Conservation (phyloP, 2,113 vertebrate genomes). For the Oncorhynchus masou region DNA sequence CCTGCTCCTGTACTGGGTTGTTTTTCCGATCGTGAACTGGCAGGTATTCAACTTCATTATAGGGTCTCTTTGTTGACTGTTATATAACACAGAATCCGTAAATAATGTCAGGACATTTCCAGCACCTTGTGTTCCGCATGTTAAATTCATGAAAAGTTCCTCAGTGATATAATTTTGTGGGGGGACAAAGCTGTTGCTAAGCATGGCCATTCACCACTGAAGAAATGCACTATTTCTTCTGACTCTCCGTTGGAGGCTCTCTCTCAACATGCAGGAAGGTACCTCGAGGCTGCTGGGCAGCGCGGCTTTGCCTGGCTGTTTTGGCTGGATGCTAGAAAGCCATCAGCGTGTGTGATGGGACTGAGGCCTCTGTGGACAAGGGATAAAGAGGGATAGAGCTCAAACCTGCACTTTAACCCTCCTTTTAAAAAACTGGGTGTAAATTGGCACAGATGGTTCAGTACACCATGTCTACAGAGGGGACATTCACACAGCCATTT, state of each 20-base stretch:
- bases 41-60: conserved; percentile 50
- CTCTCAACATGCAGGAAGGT: conserved; percentile 69
- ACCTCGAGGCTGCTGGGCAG: conserved; percentile 49
- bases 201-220: conserved; percentile 72
- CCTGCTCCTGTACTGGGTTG: background rate
- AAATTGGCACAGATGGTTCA: conserved; percentile 58
- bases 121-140: conserved; percentile 69
- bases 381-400: conserved; percentile 30
- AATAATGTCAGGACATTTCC: conserved; percentile 72
- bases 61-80: conserved; percentile 46
- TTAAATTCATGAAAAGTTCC: conserved; percentile 80
- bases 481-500: conserved; percentile 6
- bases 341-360: conserved; percentile 47
- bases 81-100: conserved; percentile 76
- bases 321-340: conserved; percentile 69
- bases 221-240: conserved; percentile 75
- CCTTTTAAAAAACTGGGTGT: conserved; percentile 20
- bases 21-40: conserved; percentile 36
- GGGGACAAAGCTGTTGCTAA: conserved; percentile 96
- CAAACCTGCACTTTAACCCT: conserved; percentile 26
- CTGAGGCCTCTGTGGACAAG: conserved; percentile 32
- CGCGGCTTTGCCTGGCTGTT: conserved; percentile 28
- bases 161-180: conserved; percentile 55
- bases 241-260: background rate
- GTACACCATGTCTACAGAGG: conserved; percentile 56